A percentile compares a stretch with the other conserved stretches of the same genome.
These are phyloP conservation scores for Chromobotia macracanthus DNA, from an alignment of 2,797 vertebrate genomes.

Conservation along the genomic window DNA sequence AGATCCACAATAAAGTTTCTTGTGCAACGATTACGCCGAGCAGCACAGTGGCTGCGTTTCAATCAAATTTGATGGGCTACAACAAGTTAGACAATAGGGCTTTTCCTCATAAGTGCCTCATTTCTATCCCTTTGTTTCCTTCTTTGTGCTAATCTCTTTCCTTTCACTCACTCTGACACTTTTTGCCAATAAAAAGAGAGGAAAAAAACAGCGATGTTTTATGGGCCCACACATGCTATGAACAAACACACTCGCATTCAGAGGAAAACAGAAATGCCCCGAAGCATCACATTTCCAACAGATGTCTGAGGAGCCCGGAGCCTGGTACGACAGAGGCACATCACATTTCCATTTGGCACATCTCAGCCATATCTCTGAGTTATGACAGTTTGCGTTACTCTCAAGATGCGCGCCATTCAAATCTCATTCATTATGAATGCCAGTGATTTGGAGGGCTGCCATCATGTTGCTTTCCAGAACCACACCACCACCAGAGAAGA, in stretches of 20 bases:
- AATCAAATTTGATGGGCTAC: constrained; percentile 47
- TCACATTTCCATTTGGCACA: constrained; percentile 59
- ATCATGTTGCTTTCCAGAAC: constrained; percentile 43
- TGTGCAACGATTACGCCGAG: constrained; percentile 11
- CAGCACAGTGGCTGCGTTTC: constrained; percentile 32
- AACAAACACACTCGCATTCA: constrained; percentile 49
- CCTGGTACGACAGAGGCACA: constrained; percentile 47
- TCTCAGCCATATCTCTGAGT: constrained; percentile 57
- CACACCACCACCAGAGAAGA: constrained; percentile 26
- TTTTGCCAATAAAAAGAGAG: constrained; percentile 10
- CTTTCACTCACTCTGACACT: constrained; percentile 47
- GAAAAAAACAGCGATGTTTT: constrained; percentile 44
- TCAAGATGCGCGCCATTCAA: constrained; percentile 58
- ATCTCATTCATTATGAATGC: constrained; percentile 60
- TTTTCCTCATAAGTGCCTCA: constrained; percentile 49
- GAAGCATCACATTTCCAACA: constrained; percentile 55
- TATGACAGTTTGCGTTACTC: constrained; percentile 55
- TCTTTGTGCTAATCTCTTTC: constrained; percentile 46
- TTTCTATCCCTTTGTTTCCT: constrained; percentile 28
- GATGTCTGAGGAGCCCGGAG: constrained; percentile 57
- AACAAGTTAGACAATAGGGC: constrained; percentile 40
- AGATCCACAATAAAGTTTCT: constrained; percentile 34
- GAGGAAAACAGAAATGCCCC: constrained; percentile 55
- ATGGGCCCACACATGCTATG: constrained; percentile 42
- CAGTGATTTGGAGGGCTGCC: constrained; percentile 54